Evolutionary conservation across 2,888 invertebrate species (phyloP).

Genomic region (Oithona nana): DNA sequence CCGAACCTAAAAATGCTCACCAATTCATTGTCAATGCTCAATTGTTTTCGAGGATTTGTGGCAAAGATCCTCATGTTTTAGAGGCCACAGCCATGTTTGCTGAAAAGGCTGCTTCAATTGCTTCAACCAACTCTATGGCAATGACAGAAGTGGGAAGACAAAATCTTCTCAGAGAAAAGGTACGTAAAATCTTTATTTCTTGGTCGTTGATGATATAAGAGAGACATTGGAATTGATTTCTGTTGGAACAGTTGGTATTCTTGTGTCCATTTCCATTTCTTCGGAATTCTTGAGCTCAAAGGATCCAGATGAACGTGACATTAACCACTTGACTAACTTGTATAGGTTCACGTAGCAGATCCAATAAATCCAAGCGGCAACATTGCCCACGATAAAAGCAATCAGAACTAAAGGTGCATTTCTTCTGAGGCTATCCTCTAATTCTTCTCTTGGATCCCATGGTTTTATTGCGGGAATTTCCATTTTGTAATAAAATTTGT

Average conservation of each 20-base stretch:
- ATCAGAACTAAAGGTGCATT: no score
- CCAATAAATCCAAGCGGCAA: no score
- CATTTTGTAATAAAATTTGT: no score
- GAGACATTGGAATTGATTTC: not conserved
- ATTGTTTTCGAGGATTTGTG: slow-evolving; percentile 38
- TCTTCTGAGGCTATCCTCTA: not conserved
- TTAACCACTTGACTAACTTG: no score
- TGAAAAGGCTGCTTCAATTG: slow-evolving; percentile 56
- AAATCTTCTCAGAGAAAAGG: slow-evolving; percentile 46
- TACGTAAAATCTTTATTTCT: not conserved
- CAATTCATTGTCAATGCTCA: slow-evolving; percentile 50
- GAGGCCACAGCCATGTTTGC: slow-evolving; percentile 51
- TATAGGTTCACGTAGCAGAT: no score
- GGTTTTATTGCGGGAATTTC: no score
- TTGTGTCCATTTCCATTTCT: not conserved
- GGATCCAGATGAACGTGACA: no score
- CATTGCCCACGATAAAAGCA: no score
- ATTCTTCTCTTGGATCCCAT: no score
- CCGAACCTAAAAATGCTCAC: slow-evolving; percentile 52
- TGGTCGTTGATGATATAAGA: not conserved
- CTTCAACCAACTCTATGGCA: slow-evolving; percentile 45
- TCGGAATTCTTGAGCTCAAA: no score
- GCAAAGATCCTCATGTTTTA: slow-evolving; percentile 40
- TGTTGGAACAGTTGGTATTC: not conserved
- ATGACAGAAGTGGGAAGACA: slow-evolving; percentile 67